A percentile compares a stretch with the other conserved stretches of the same genome.
Conservation (phyloP, 2,888 invertebrate species). For the Drosophila heteroneura region DNA sequence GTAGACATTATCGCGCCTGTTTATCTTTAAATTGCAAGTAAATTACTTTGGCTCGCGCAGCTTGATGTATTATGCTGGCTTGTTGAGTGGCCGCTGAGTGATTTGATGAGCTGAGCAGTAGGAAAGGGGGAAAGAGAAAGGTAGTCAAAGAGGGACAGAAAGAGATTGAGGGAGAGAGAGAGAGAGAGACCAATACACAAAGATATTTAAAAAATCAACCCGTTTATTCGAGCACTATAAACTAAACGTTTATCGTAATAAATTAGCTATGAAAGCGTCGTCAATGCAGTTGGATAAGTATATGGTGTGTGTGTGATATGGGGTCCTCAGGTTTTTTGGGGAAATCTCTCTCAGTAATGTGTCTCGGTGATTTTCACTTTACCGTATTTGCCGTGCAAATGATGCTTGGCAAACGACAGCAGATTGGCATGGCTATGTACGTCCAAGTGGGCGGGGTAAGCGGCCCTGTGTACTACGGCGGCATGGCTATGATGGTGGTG, state of each 20-base stretch:
- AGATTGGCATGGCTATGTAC: slow-evolving; percentile 74
- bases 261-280: slow-evolving; percentile 74
- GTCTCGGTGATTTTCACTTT: slow-evolving; percentile 83
- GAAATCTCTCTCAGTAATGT: slow-evolving; percentile 83
- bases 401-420: slow-evolving; percentile 82
- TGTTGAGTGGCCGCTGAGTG: slow-evolving; percentile 75
- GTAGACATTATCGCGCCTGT: slow-evolving; percentile 82
- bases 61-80: slow-evolving; percentile 73
- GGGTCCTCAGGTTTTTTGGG: slow-evolving; percentile 25
- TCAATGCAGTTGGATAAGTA: slow-evolving; percentile 51
- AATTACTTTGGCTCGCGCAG: slow-evolving; percentile 77
- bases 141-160: neutral
- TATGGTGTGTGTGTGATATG: slow-evolving; percentile 30
- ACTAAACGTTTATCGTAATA: slow-evolving; percentile 67
- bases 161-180: neutral
- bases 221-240: slow-evolving; percentile 65
- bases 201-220: slow-evolving; percentile 52
- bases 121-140: neutral
- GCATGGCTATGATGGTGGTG: slow-evolving; percentile 73
- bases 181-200: slow-evolving; percentile 10
- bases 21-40: slow-evolving; percentile 82
- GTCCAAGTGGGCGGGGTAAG: slow-evolving; percentile 78
- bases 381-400: slow-evolving; percentile 83
- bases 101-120: slow-evolving; percentile 62
- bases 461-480: slow-evolving; percentile 69